These are phyloP conservation scores for Apomyelois bistriatella DNA, from an alignment of 2,888 invertebrate genomes.

Conservation along the genomic window DNA sequence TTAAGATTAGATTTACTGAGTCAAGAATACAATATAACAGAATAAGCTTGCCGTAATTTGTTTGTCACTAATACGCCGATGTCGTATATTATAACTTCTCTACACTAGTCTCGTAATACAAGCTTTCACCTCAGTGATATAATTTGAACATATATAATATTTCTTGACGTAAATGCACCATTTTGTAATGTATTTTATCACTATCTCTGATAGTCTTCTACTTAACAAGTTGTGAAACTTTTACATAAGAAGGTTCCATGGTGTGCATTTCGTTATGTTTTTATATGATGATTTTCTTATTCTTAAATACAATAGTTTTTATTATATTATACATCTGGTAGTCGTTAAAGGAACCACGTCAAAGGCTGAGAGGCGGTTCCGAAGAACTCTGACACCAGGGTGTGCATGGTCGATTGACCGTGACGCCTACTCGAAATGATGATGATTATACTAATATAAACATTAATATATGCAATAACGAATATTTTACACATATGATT, in stretches of 20 bases:
- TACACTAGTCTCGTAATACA: slow-evolving; percentile 6
- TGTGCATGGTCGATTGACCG: too few species aligned
- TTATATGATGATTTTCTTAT: too few species aligned
- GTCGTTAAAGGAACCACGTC: too few species aligned
- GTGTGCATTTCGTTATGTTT: too few species aligned
- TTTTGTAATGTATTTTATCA: slow-evolving; percentile 6
- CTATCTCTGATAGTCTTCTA: not conserved
- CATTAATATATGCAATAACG: too few species aligned
- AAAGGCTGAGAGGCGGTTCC: too few species aligned
- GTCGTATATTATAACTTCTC: slow-evolving; percentile 1
- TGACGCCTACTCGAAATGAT: too few species aligned
- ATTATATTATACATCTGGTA: too few species aligned
- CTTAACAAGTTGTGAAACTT: not conserved
- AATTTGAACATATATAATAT: not conserved
- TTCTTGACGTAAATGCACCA: slow-evolving; percentile 2
- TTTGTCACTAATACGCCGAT: slow-evolving; percentile 25
- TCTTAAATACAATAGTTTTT: too few species aligned
- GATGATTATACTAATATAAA: too few species aligned
- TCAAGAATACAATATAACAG: slow-evolving; percentile 30
- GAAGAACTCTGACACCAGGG: too few species aligned
- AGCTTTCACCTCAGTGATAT: slow-evolving; percentile 6
- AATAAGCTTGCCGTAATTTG: slow-evolving; percentile 29
- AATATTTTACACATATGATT: too few species aligned
- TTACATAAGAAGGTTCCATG: not conserved
- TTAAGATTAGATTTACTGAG: slow-evolving; percentile 42